Evolutionary conservation across 35 echinoderm and acorn worm species (phyloP).

Genomic region (Nesometra sesokonis): DNA sequence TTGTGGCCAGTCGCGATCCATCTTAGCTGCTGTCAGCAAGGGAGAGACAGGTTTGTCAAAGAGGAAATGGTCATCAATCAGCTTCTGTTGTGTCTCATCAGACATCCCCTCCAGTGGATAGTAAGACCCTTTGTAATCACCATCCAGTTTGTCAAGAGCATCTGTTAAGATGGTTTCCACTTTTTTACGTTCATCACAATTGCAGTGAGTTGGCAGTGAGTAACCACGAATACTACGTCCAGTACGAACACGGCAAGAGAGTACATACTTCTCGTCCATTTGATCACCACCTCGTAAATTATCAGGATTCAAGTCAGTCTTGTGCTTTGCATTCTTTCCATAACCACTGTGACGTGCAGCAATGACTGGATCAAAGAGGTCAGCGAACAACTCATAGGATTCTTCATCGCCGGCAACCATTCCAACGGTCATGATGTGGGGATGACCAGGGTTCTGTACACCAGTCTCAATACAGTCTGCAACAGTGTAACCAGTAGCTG

Average conservation of each 20-base stretch:
- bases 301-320: conserved; percentile 61
- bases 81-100: conserved; percentile 76
- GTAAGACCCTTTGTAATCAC: conserved; percentile 59
- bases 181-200: conserved; percentile 58
- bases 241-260: conserved; percentile 88
- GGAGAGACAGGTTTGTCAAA: conserved; percentile 99
- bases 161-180: conserved; percentile 63
- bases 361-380: conserved; percentile 93
- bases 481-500: conserved; percentile 54
- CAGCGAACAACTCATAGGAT: conserved; percentile 74
- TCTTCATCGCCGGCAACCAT: conserved; percentile 98
- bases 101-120: conserved; percentile 97
- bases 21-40: conserved; percentile 81
- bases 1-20: conserved; percentile 97
- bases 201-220: conserved; percentile 76
- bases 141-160: conserved; percentile 70
- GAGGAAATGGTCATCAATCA: conserved; percentile 93
- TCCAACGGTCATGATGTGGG: conserved; percentile 98
- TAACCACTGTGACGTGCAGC: conserved; percentile 90
- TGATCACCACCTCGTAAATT: conserved; percentile 61
- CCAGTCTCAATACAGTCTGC: conserved; percentile 67
- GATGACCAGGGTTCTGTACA: conserved; percentile 85
- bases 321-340: conserved; percentile 59
- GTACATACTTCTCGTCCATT: conserved; percentile 81
- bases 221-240: conserved; percentile 89